Evolutionary conservation across 2,113 vertebrate genomes (phyloP).

Genomic region (Brienomyrus brachyistius): DNA sequence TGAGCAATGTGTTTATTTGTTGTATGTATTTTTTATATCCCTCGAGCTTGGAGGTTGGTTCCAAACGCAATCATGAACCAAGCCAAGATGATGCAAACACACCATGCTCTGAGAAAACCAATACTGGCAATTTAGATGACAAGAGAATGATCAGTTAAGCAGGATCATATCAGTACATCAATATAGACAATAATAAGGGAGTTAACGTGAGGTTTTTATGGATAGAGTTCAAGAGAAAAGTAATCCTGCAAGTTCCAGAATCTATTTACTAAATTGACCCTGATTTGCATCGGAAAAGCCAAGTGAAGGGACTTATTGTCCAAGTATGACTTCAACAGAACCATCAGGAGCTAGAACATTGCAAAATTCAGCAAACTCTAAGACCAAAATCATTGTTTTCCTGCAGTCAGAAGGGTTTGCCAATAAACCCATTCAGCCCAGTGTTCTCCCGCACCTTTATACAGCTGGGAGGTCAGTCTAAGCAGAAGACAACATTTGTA

Average conservation of each 20-base stretch:
- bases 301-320: neutral
- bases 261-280: neutral
- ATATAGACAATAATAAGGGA: neutral
- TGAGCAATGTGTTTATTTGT: neutral
- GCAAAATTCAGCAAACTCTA: neutral
- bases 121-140: neutral
- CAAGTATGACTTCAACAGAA: neutral
- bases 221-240: neutral
- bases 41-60: neutral
- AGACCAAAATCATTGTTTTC: neutral
- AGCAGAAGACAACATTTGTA: conserved; percentile 1
- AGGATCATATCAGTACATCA: neutral
- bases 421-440: neutral
- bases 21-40: neutral
- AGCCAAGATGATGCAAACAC: neutral
- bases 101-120: neutral
- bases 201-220: neutral
- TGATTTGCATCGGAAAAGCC: neutral
- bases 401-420: neutral
- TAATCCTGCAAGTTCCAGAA: neutral
- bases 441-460: neutral
- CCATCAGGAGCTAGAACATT: neutral
- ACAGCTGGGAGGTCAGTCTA: neutral
- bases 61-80: neutral
- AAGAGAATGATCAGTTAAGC: neutral